Evolutionary conservation across 2,113 vertebrate genomes (phyloP), one percentile per base, ranked within the genome.

Genomic region (Pachycephala philippinensis): DNA sequence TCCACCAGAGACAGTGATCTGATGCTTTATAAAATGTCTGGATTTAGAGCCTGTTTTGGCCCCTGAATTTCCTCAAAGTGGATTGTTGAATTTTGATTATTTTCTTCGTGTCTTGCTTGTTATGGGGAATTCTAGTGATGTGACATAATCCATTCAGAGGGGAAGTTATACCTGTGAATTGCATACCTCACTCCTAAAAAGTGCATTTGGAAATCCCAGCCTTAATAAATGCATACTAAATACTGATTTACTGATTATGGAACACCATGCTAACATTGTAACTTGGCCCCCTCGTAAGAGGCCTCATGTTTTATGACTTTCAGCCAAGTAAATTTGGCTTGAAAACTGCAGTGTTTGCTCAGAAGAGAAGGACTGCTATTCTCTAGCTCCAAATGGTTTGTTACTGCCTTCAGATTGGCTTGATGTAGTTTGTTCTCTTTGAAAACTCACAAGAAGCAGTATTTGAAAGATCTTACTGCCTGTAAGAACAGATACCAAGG

Each of bases 321-420:
- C 71, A 95, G 83, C 94, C 79, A 90, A 94, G 71, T 52, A n/a
- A 80, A 60, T 84, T 86, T 96, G 85, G 59, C 60, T 77, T 77
- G 79, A 37, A 80, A 80, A 35, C 28, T 9, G 3, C 21, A 53
- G 1, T 88, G 50, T 72, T 96, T 94, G 54, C 68, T 88, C 50
- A 37, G 53, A 77, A 93, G 61, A 42, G 31, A 35, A 84, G 39
- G 33, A 27, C 35, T 78, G 47, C 60, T 88, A 15, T 93, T 33
- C 22, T 86, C 33, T 47, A 66, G 24, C 30, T 94, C 79, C 71
- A 66, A 70, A 39, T 74, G 44, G 42, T 70, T 84, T 85, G 33
- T 72, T 85, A 31, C 22, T 85, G 54, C 78, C 72, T 88, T 94
- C 33, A n/a, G 0, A 77, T 37, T 37, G n/a, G 30, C 47, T 87